Evolutionary conservation across 1,140 invertebrate genomes (phyloP), one percentile per base, ranked within the genome.

Genomic region (Homalodisca vitripennis): DNA sequence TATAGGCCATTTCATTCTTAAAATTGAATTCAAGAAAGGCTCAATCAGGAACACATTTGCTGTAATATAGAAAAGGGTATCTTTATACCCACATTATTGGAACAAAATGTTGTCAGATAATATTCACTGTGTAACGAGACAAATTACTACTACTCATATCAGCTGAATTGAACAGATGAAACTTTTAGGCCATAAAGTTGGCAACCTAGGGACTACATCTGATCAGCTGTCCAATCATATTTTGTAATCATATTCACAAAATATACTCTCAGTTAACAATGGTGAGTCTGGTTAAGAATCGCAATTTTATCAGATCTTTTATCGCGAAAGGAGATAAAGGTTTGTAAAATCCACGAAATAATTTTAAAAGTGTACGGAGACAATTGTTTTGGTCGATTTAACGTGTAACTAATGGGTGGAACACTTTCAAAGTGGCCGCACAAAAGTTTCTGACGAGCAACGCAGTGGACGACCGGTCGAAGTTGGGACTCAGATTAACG

Each of bases 351-450:
- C 48, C 6, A 20, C 3, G n/a, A 51, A 51, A 51, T 3, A 51
- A 51, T 51, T 3, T 51, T 51, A 41, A 20, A 51, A 51, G 48
- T 51, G 48, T 51, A 51, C 48, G 48, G 48, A 51, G 48, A 51
- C 48, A 51, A n/a, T 51, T 51, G 48, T 51, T 51, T 51, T 3
- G 22, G 3, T 51, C n/a, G 48, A 20, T 51, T 22, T 20, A 51
- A 51, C n/a, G 48, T 51, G 3, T 51, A 51, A 6, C 3, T 20
- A 51, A 20, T 3, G 48, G 48, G 17, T 20, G 3, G 3, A 51
- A 14, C 17, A 22, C 22, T 20, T 51, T 20, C 3, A 51, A n/a
- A 22, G 3, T 10, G 34, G n/a, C n/a, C n/a, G n/a, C n/a, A n/a
- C n/a, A n/a, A n/a, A n/a, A n/a, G n/a, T n/a, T n/a, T n/a, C n/a